Evolutionary conservation across 2,797 vertebrate genomes (phyloP).

Genomic region (Acanthopagrus latus): DNA sequence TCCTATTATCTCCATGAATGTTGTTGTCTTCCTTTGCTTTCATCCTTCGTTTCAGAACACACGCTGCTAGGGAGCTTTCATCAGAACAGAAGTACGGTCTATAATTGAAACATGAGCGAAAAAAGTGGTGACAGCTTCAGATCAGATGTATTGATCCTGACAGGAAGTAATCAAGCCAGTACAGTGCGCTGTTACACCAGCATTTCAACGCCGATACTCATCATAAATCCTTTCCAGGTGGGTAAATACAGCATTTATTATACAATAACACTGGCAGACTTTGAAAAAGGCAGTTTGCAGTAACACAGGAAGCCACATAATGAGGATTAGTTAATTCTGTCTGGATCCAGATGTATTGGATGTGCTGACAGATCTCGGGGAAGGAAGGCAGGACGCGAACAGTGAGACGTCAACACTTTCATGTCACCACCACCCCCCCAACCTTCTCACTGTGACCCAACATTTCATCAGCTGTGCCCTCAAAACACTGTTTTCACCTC

Average conservation of each 20-base stretch:
- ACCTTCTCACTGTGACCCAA: slow-evolving; percentile 64
- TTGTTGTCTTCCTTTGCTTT: slow-evolving; percentile 35
- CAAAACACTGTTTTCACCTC: slow-evolving; percentile 63
- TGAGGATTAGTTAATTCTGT: slow-evolving; percentile 71
- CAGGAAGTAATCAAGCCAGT: slow-evolving; percentile 52
- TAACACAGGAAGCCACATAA: slow-evolving; percentile 69
- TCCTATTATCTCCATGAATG: slow-evolving; percentile 26
- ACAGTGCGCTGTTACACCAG: neutral
- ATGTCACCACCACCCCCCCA: slow-evolving; percentile 47
- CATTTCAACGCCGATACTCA: slow-evolving; percentile 28
- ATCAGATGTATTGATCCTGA: slow-evolving; percentile 55
- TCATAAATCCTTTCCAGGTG: slow-evolving; percentile 52
- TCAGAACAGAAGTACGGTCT: slow-evolving; percentile 40
- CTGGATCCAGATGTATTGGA: slow-evolving; percentile 79
- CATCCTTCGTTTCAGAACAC: slow-evolving; percentile 49
- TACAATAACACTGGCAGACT: slow-evolving; percentile 41
- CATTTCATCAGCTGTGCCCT: slow-evolving; percentile 80
- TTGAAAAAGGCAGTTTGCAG: slow-evolving; percentile 60
- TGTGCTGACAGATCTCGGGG: slow-evolving; percentile 58
- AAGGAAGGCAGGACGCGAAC: slow-evolving; percentile 63
- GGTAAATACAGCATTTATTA: slow-evolving; percentile 66
- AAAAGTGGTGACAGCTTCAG: slow-evolving; percentile 39
- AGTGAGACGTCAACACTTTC: slow-evolving; percentile 69
- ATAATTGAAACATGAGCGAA: slow-evolving; percentile 64
- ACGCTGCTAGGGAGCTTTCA: slow-evolving; percentile 53